phyloP scores from a whole-genome alignment of 2,797 vertebrate species.

The Arctocebus calabarensis region DNA sequence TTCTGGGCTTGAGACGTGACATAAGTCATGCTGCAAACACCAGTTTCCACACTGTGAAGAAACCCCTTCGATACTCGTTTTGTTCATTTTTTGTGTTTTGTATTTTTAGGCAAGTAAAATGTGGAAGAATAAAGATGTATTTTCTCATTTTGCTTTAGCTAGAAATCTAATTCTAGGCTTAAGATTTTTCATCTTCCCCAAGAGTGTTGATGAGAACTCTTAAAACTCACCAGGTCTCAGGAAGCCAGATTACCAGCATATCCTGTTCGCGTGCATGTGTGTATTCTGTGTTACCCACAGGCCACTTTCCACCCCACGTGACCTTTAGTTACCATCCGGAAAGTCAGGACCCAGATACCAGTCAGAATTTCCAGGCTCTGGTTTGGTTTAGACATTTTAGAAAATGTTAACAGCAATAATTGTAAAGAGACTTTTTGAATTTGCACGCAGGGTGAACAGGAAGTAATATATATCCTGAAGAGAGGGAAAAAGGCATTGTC shows the following conservation, averaged over 20 bases:
- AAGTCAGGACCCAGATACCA: conserved; percentile 81
- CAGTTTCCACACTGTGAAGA: conserved; percentile 76
- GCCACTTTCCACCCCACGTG: conserved; percentile 84
- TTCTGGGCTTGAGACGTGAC: conserved; percentile 93
- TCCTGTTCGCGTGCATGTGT: conserved; percentile 76
- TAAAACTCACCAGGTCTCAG: conserved; percentile 77
- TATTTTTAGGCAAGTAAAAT: conserved; percentile 65
- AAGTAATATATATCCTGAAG: conserved; percentile 40
- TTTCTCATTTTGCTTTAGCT: conserved; percentile 18
- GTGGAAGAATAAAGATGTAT: conserved; percentile 6
- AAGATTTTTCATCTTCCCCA: conserved; percentile 74
- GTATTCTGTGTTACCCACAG: conserved; percentile 82
- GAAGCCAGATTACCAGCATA: conserved; percentile 80
- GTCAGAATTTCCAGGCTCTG: conserved; percentile 86
- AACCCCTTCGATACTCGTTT: conserved; percentile 72
- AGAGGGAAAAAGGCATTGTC: conserved; percentile 16
- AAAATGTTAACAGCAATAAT: conserved; percentile 72
- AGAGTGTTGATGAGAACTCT: conserved; percentile 75
- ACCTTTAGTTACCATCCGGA: conserved; percentile 86
- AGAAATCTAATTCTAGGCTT: conserved; percentile 49
- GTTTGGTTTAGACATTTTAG: conserved; percentile 80
- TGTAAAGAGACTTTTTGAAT: conserved; percentile 74
- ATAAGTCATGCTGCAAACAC: conserved; percentile 88
- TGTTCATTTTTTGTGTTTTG: conserved; percentile 38
- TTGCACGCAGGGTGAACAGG: conserved; percentile 69